A percentile compares a stretch with the other conserved stretches of the same genome.
These are phyloP conservation scores for Halesus radiatus DNA, from an alignment of 1,140 invertebrate species.

Conservation along the genomic window DNA sequence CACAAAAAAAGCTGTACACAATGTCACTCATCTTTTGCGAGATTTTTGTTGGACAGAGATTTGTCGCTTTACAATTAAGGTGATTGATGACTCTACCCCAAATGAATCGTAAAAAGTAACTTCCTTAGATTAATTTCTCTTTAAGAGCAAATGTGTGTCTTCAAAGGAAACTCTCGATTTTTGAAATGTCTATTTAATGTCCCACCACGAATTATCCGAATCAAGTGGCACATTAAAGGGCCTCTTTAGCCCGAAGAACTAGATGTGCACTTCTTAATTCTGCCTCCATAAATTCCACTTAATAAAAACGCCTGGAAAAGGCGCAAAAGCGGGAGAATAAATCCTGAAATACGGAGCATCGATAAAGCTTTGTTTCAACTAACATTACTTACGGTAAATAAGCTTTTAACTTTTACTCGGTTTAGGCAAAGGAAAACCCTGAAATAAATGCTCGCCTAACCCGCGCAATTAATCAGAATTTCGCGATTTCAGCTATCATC, in stretches of 20 bases:
- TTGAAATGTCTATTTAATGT: too few species aligned
- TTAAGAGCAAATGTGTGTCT: too few species aligned
- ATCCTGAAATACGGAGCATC: constrained; percentile 9
- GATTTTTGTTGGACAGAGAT: too few species aligned
- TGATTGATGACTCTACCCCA: too few species aligned
- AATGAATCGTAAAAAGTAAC: too few species aligned
- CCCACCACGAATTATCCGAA: too few species aligned
- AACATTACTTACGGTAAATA: constrained; percentile 30
- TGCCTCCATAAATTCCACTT: background rate
- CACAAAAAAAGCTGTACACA: too few species aligned
- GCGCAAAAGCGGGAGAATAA: constrained; percentile 13
- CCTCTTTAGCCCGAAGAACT: background rate
- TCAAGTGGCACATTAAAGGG: too few species aligned
- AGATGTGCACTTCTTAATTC: background rate
- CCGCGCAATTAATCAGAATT: constrained; percentile 50
- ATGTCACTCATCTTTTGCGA: too few species aligned
- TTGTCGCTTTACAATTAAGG: too few species aligned
- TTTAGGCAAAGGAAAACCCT: background rate
- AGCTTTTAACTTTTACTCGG: constrained; percentile 23
- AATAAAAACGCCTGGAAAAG: background rate
- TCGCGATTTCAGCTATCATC: constrained; percentile 42
- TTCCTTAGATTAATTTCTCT: too few species aligned
- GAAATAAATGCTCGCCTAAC: constrained; percentile 37
- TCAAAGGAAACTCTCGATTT: too few species aligned
- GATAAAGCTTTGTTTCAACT: constrained; percentile 37